Base-by-base conservation (phyloP, 2,113 vertebrate species). In the Epinephelus fuscoguttatus region DNA sequence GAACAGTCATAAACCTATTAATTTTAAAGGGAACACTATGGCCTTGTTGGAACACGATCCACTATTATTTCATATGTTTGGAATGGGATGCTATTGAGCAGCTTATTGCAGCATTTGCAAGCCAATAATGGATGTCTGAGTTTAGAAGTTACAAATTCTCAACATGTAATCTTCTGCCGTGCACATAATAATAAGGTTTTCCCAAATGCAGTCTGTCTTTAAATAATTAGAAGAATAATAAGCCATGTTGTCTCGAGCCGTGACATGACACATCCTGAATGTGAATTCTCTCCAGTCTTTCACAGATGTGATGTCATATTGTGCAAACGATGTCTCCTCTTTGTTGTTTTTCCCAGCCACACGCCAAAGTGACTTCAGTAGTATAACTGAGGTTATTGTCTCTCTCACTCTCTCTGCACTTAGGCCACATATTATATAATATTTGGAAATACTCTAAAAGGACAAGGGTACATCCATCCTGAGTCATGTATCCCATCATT, bases 1-100 rank as follows among this genome's bases (percentile, higher is more conserved):
- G n/a, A 77, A 25, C 49, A 30, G 45, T 69, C 52, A 68, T 88
- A 82, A 90, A 83, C 68, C 83, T 81, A 77, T 80, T 81, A 25
- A 47, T 71, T 67, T 67, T 78, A 27, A 19, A 71, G 66, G 59
- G 63, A 88, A 84, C 71, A 78, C 61, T 52, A 27, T 3, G 13
- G 33, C 70, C 84, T 89, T 84, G 81, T 84, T 78, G 53, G 33
- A 78, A 63, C 63, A 27, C 4, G 33, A 79, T 66, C 73, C 23
- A 21, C 27, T 27, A 14, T 77, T 68, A 73, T 81, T 74, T 73
- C 25, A 63, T 45, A 52, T 56, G 53, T 75, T 81, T 79, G 73
- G 45, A 78, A 70, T 81, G 45, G 81, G 79, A 75, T 59, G 66
- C 6, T 30, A 15, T 70, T 66, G 62, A 81, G 47, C 25, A 3